phyloP scores from a whole-genome alignment of 2,888 invertebrate species.

The Esperia sulphurella region DNA sequence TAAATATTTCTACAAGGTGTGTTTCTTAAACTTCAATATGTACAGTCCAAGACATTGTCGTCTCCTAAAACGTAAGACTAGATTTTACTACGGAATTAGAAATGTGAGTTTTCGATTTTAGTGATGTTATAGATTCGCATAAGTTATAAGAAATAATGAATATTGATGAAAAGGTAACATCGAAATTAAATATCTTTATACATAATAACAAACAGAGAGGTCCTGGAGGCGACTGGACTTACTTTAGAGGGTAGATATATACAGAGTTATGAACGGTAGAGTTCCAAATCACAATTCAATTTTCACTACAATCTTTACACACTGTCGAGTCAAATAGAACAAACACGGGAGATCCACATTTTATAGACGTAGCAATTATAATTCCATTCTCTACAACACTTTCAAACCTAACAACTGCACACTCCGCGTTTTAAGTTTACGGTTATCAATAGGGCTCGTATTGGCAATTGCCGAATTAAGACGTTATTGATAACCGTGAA shows the following conservation, averaged over 20 bases:
- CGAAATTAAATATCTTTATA: constrained; percentile 35
- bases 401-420: constrained; percentile 3
- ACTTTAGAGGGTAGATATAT: constrained; percentile 33
- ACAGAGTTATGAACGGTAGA: constrained; percentile 43
- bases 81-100: constrained; percentile 72
- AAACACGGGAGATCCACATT: constrained; percentile 4
- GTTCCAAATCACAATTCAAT: constrained; percentile 22
- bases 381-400: constrained; percentile 1
- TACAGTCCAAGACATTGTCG: constrained; percentile 68
- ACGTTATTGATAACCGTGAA: not conserved
- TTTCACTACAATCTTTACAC: constrained; percentile 4
- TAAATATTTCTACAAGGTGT: constrained; percentile 60
- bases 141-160: constrained; percentile 27
- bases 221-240: constrained; percentile 29
- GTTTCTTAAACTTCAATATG: constrained; percentile 56
- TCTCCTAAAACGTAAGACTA: constrained; percentile 75
- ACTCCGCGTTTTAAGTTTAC: not conserved
- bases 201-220: constrained; percentile 29
- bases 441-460: not conserved
- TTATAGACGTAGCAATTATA: not conserved
- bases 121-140: constrained; percentile 37
- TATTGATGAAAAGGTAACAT: constrained; percentile 43
- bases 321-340: not conserved
- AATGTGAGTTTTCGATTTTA: constrained; percentile 49
- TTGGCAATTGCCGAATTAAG: not conserved